Evolutionary conservation across 2,888 invertebrate genomes (phyloP), one percentile per base, ranked within the genome.

Genomic region (Eupithecia pulchellata): DNA sequence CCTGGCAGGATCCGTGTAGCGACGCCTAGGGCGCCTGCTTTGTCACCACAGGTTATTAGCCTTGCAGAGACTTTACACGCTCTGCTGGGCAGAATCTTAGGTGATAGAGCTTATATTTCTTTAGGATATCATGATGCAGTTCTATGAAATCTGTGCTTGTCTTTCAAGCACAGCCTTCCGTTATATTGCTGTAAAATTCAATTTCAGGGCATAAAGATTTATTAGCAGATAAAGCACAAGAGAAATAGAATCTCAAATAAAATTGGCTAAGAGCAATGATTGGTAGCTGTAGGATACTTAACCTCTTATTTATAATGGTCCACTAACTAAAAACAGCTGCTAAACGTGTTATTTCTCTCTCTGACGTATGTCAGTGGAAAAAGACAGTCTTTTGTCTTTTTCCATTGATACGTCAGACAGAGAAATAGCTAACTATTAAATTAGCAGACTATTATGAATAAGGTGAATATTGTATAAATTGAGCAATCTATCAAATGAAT

Each of bases 1-100:
- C 87, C 89, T 84, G 84, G 84, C 86, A 86, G 86, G 84, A 86
- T 83, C 78, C 87, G 81, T 82, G 83, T 20, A 20, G 42, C 20
- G 67, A 73, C 74, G 86, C 88, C 84, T 79, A 77, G 73, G 82
- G 88, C 84, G 71, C 70, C 68, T 77, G 76, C 82, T 85, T 83
- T 84, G 82, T 84, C 84, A 82, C 77, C 78, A 70, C 20, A 72
- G 67, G 60, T 74, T 74, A 77, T 73, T 77, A 77, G 74, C 77
- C 74, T 70, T 70, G 69, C 73, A 75, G 11, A 13, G 25, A 52
- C n/a, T 52, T 25, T 52, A 52, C 52, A 52, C 25, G 20, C 52
- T 25, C 25, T 52, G 52, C 25, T 52, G 42, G 42, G 1, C 9
- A 47, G 20, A 47, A 47, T 20, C 13, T 52, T 25, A 20, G 25